Conservation (phyloP, 2,888 invertebrate genomes). For the Pyrochroa serraticornis region DNA sequence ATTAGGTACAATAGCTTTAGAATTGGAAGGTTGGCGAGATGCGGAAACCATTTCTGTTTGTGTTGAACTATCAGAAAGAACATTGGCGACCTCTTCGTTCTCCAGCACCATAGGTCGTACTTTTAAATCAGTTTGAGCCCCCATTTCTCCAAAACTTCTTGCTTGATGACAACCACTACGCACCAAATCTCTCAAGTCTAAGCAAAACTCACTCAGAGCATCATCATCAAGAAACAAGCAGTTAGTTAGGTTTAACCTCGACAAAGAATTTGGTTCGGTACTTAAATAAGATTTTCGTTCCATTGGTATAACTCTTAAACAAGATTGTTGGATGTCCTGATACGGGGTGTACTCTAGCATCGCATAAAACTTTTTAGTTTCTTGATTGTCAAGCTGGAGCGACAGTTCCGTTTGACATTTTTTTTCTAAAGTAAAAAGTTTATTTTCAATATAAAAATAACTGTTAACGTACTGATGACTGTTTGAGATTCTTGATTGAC, state of each 20-base stretch:
- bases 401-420: slow-evolving; percentile 1
- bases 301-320: slow-evolving; percentile 6
- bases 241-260: slow-evolving; percentile 3
- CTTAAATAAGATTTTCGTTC: neutral
- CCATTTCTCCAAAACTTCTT: slow-evolving; percentile 15
- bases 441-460: slow-evolving; percentile 17
- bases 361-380: slow-evolving; percentile 12
- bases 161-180: neutral
- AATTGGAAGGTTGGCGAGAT: no score
- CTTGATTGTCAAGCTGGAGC: slow-evolving; percentile 2
- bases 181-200: slow-evolving; percentile 8
- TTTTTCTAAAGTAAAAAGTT: slow-evolving; percentile 3
- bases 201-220: slow-evolving; percentile 22
- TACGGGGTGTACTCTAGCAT: slow-evolving; percentile 24
- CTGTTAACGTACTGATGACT: slow-evolving; percentile 37
- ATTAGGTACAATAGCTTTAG: no score
- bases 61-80: slow-evolving; percentile 26
- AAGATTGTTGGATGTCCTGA: slow-evolving; percentile 10
- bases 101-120: slow-evolving; percentile 42
- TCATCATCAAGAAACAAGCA: slow-evolving; percentile 25
- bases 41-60: slow-evolving; percentile 12
- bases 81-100: slow-evolving; percentile 37
- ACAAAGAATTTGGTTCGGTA: neutral
- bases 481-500: slow-evolving; percentile 38
- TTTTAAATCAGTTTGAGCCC: slow-evolving; percentile 38